Evolutionary conservation across 2,888 invertebrate species (phyloP).

Genomic region (Frankliniella fusca): DNA sequence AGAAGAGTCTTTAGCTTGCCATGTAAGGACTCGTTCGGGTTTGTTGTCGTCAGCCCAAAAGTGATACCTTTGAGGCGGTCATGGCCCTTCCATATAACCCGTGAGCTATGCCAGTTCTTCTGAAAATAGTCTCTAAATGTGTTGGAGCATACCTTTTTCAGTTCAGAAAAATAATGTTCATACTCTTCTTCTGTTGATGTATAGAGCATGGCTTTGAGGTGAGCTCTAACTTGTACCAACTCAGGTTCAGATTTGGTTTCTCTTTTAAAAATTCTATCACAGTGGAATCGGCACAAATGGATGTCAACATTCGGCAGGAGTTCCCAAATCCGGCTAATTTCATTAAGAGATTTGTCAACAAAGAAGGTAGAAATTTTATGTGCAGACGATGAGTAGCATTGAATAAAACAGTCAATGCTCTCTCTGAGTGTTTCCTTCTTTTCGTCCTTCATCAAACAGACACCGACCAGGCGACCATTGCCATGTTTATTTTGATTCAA

Average conservation of each 20-base stretch:
- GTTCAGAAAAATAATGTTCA: not conserved
- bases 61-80: not conserved
- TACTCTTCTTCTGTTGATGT: not conserved
- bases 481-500: not conserved
- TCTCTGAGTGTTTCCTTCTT: not conserved
- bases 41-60: not conserved
- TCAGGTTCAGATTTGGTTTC: not conserved
- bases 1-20: not conserved
- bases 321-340: not conserved
- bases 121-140: not conserved
- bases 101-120: not conserved
- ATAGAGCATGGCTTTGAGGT: not conserved
- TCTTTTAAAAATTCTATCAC: not conserved
- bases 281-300: not conserved
- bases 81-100: not conserved
- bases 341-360: slow-evolving; percentile 2
- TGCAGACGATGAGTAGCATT: not conserved
- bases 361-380: not conserved
- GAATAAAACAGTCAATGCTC: not conserved
- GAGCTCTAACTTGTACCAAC: not conserved
- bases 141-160: not conserved
- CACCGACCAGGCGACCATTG: not conserved
- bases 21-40: not conserved
- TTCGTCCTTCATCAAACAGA: not conserved
- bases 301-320: not conserved